These are phyloP conservation scores for Zaprionus inermis DNA, from an alignment of 1,140 invertebrate species.

Conservation along the genomic window DNA sequence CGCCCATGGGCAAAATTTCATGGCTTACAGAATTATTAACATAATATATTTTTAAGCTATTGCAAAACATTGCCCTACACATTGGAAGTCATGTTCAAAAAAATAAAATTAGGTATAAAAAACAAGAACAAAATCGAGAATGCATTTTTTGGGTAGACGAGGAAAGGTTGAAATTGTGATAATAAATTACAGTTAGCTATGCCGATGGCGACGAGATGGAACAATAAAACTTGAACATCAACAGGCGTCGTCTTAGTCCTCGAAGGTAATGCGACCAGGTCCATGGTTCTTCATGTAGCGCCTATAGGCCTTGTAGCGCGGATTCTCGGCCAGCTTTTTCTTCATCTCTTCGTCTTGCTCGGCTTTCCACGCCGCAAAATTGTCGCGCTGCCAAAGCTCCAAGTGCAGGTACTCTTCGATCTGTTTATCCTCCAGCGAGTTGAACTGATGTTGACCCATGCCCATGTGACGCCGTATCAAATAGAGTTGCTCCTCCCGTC, in stretches of 20 bases:
- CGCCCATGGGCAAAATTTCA: conserved; percentile 15
- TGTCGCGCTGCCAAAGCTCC: conserved; percentile 93
- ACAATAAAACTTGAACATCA: conserved; percentile 72
- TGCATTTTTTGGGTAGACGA: conserved; percentile 10
- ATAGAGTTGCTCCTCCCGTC: conserved; percentile 92
- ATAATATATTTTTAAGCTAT: conserved; percentile 59
- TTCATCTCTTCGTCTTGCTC: conserved; percentile 93
- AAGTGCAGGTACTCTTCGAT: conserved; percentile 89
- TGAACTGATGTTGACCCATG: conserved; percentile 88
- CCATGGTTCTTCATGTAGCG: conserved; percentile 93
- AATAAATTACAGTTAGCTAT: conserved; percentile 35
- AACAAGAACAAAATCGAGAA: neutral
- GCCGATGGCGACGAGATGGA: conserved; percentile 42
- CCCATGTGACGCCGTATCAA: conserved; percentile 92
- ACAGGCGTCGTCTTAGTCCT: conserved; percentile 85
- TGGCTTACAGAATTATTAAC: conserved; percentile 49
- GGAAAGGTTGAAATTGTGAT: conserved; percentile 11
- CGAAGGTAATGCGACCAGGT: conserved; percentile 91
- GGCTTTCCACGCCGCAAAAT: conserved; percentile 91
- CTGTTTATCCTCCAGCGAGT: conserved; percentile 90
- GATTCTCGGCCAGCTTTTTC: conserved; percentile 91
- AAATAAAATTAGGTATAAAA: conserved; percentile 11
- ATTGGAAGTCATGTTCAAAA: conserved; percentile 12
- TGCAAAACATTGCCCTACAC: conserved; percentile 34
- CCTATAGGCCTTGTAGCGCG: conserved; percentile 91